Percentiles rank a stretch among this genome's conserved stretches.
Evolutionary conservation across 2,113 vertebrate species (phyloP).

Genomic region (Ciconia maguari): DNA sequence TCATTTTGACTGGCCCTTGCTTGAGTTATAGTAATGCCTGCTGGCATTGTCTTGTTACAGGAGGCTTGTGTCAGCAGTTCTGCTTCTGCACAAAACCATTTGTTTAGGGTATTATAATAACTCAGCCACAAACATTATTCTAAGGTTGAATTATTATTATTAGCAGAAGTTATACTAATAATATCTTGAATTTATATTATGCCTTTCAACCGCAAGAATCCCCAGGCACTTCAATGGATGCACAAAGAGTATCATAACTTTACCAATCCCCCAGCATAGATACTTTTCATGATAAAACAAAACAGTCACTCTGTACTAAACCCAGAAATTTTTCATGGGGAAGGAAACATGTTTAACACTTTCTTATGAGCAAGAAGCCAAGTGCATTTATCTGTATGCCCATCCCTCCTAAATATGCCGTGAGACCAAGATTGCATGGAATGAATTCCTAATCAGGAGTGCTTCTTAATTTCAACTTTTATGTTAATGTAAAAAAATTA

Average conservation of each 20-base stretch:
- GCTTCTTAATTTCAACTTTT: neutral
- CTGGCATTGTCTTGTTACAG: slow-evolving; percentile 10
- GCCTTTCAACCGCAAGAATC: neutral
- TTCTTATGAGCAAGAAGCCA: neutral
- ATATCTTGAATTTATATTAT: neutral
- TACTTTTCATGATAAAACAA: neutral
- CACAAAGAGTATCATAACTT: neutral
- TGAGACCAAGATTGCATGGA: neutral
- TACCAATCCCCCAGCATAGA: neutral
- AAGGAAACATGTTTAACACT: neutral
- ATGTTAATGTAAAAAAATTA: neutral
- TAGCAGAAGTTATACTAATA: slow-evolving; percentile 10
- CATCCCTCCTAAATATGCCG: neutral
- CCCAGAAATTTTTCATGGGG: neutral
- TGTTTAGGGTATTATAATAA: slow-evolving; percentile 12
- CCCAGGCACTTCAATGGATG: neutral
- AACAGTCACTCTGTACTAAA: neutral
- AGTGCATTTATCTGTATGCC: neutral
- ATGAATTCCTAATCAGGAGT: neutral
- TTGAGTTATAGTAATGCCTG: slow-evolving; percentile 40
- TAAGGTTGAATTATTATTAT: slow-evolving; percentile 38
- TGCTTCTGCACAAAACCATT: slow-evolving; percentile 20
- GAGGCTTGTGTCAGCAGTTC: slow-evolving; percentile 46
- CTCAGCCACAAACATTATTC: slow-evolving; percentile 10
- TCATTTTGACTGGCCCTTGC: slow-evolving; percentile 33